These are phyloP conservation scores for Pogonognathellus flavescens DNA, from an alignment of 1,140 invertebrate species.

Conservation along the genomic window DNA sequence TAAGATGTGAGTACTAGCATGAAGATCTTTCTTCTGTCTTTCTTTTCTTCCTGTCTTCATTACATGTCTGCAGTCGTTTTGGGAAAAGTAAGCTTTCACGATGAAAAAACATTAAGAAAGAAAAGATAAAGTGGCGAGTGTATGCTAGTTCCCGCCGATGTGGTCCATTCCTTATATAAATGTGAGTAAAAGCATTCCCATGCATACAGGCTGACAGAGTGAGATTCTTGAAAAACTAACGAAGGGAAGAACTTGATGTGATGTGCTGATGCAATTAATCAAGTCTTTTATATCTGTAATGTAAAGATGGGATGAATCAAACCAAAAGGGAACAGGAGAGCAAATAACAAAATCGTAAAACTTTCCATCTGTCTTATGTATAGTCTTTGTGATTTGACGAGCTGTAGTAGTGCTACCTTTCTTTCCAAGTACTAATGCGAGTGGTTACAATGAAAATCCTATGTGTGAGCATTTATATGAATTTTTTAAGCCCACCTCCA, in stretches of 20 bases:
- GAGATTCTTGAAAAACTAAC: constrained; percentile 35
- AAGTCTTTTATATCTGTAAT: constrained; percentile 46
- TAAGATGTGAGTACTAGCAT: neutral
- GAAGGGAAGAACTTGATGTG: constrained; percentile 42
- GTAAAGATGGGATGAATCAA: constrained; percentile 46
- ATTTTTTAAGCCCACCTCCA: neutral
- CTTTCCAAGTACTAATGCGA: neutral
- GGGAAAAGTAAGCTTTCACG: constrained; percentile 26
- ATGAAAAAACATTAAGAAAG: neutral
- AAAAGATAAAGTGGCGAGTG: neutral
- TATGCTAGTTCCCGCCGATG: neutral
- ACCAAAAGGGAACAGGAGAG: constrained; percentile 39
- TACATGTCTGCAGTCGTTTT: constrained; percentile 8
- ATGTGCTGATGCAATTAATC: constrained; percentile 50
- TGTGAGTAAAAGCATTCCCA: constrained; percentile 3
- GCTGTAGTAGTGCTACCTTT: neutral
- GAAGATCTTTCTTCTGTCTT: constrained; percentile 28
- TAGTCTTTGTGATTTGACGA: constrained; percentile 28
- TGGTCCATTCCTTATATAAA: neutral
- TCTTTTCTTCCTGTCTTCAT: neutral
- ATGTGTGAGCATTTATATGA: too few relatives aligned
- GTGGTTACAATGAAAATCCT: too few relatives aligned
- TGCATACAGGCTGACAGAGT: constrained; percentile 5
- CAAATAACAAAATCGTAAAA: constrained; percentile 48
- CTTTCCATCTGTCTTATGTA: constrained; percentile 42